phyloP scores from a whole-genome alignment of 2,113 vertebrate species.

The Cryptoleucopteryx plumbea region DNA sequence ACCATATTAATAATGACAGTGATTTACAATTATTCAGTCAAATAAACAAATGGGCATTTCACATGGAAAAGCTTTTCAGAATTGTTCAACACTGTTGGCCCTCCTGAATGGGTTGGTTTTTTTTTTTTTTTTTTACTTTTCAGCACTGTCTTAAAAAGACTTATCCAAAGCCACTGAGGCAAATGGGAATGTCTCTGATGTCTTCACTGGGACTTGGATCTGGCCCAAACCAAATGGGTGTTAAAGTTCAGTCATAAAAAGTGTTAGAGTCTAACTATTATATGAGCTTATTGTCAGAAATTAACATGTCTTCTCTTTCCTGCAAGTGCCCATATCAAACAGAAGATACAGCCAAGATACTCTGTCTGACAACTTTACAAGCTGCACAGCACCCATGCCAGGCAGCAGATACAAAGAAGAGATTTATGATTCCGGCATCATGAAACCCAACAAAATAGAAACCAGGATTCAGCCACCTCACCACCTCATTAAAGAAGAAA shows the following conservation, averaged over 20 bases:
- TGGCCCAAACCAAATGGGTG: not conserved
- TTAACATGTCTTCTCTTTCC: not conserved
- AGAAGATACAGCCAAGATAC: conserved; percentile 65
- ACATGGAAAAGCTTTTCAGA: not conserved
- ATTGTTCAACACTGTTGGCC: not conserved
- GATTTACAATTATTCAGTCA: not conserved
- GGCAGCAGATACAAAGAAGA: conserved; percentile 77
- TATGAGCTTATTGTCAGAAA: not conserved
- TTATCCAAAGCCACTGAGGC: not conserved
- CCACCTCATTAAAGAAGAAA: conserved; percentile 67
- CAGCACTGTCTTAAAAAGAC: not conserved
- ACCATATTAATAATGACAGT: accelerated
- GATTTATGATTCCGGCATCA: conserved; percentile 45
- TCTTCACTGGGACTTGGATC: not conserved
- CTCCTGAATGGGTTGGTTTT: not conserved
- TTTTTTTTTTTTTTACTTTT: not conserved
- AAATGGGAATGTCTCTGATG: not conserved
- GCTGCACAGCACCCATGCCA: conserved; percentile 57
- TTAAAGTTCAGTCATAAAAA: not conserved
- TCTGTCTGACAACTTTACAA: conserved; percentile 60
- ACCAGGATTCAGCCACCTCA: conserved; percentile 44
- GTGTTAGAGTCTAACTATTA: not conserved
- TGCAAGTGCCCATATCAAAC: conserved; percentile 44
- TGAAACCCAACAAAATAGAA: conserved; percentile 58
- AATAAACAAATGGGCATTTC: not conserved